phyloP scores from a whole-genome alignment of 2,888 invertebrate genomes.

The Morpho helenor region DNA sequence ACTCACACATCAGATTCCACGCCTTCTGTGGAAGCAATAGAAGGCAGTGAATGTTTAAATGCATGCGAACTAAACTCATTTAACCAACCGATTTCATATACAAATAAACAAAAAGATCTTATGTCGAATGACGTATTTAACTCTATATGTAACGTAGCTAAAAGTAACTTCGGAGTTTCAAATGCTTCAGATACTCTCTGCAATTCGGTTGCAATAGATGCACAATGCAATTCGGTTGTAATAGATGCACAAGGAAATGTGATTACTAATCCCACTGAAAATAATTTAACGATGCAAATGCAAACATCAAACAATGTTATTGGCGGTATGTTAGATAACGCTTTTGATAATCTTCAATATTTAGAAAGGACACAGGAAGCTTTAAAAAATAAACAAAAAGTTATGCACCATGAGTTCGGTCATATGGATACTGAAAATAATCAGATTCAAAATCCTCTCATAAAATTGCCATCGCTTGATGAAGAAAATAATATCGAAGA shows the following conservation, averaged over 20 bases:
- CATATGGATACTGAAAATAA: slow-evolving; percentile 54
- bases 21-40: slow-evolving; percentile 12
- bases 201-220: slow-evolving; percentile 34
- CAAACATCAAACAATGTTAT: slow-evolving; percentile 56
- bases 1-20: slow-evolving; percentile 26
- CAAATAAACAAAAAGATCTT: slow-evolving; percentile 39
- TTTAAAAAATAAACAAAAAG: slow-evolving; percentile 70
- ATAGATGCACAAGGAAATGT: slow-evolving; percentile 63
- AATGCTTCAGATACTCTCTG: slow-evolving; percentile 39
- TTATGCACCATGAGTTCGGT: slow-evolving; percentile 71
- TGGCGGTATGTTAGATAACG: slow-evolving; percentile 47
- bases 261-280: slow-evolving; percentile 34
- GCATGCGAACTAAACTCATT: slow-evolving; percentile 25
- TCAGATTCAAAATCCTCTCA: slow-evolving; percentile 34
- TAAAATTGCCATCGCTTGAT: slow-evolving; percentile 40
- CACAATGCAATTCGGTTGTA: slow-evolving; percentile 35
- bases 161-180: slow-evolving; percentile 52
- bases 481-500: slow-evolving; percentile 51
- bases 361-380: slow-evolving; percentile 62
- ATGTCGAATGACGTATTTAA: slow-evolving; percentile 49
- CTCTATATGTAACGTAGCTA: slow-evolving; percentile 57
- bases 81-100: not conserved
- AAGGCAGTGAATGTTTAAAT: slow-evolving; percentile 9
- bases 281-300: slow-evolving; percentile 23
- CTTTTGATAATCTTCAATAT: slow-evolving; percentile 51